Evolutionary conservation across 1,140 invertebrate genomes (phyloP).

Genomic region (Sycobia sp.): DNA sequence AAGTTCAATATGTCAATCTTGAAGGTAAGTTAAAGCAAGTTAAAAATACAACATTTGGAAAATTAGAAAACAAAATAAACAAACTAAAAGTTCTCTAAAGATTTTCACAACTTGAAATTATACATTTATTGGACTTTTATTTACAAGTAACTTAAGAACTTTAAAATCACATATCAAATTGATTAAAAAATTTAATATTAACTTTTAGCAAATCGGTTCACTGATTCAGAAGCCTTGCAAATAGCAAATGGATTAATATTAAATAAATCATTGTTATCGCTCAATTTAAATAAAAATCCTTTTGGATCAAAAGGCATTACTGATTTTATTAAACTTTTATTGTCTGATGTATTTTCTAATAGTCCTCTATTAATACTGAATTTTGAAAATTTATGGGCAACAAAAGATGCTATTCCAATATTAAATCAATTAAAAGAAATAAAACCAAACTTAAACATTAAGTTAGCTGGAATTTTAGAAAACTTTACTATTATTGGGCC

Average conservation of each 20-base stretch:
- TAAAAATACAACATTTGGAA: not conserved
- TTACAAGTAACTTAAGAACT: too few relatives aligned
- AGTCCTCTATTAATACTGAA: slow-evolving; percentile 48
- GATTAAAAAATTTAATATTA: not conserved
- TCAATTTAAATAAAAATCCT: slow-evolving; percentile 51
- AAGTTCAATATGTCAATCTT: slow-evolving; percentile 43
- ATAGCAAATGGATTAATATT: slow-evolving; percentile 45
- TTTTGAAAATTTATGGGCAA: slow-evolving; percentile 55
- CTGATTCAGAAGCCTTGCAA: slow-evolving; percentile 34
- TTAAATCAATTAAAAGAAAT: slow-evolving; percentile 44
- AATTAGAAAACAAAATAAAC: not conserved
- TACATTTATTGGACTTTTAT: too few relatives aligned
- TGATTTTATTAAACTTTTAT: slow-evolving; percentile 40
- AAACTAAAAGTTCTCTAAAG: not conserved
- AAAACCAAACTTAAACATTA: slow-evolving; percentile 49
- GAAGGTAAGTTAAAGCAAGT: slow-evolving; percentile 40
- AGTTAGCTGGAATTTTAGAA: slow-evolving; percentile 55
- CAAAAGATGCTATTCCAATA: slow-evolving; percentile 47
- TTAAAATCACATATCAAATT: too few relatives aligned
- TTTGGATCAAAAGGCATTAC: slow-evolving; percentile 42
- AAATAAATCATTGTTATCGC: slow-evolving; percentile 43
- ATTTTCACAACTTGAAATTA: not conserved
- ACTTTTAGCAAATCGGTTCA: slow-evolving; percentile 49
- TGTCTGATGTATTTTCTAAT: slow-evolving; percentile 30
- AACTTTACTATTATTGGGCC: slow-evolving; percentile 58